Conservation (phyloP, 2,888 invertebrate genomes). For the Chouioia cunea region DNA sequence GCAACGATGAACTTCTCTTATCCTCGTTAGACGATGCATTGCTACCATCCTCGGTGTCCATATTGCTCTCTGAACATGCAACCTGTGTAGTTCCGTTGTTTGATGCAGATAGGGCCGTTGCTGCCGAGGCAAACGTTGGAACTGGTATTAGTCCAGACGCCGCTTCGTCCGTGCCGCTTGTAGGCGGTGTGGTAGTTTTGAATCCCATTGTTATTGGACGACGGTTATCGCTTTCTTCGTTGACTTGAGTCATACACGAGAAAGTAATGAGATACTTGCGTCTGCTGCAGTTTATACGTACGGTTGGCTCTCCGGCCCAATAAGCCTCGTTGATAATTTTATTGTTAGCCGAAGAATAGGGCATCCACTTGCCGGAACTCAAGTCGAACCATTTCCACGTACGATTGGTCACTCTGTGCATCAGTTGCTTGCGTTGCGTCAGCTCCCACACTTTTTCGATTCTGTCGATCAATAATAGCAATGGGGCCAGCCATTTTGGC, state of each 20-base stretch:
- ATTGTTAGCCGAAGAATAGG: constrained; percentile 80
- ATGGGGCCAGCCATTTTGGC: constrained; percentile 82
- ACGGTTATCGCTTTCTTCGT: constrained; percentile 86
- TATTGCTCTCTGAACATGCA: constrained; percentile 60
- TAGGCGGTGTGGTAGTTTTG: constrained; percentile 53
- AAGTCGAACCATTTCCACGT: constrained; percentile 89
- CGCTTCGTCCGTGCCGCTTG: constrained; percentile 28
- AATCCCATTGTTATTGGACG: constrained; percentile 81
- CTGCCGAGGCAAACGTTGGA: constrained; percentile 51
- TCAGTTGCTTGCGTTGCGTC: constrained; percentile 75
- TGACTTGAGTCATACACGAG: constrained; percentile 84
- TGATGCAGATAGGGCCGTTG: constrained; percentile 38
- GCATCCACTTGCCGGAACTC: constrained; percentile 83
- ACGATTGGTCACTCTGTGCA: constrained; percentile 74
- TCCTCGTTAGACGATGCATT: constrained; percentile 51
- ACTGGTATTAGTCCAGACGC: background rate
- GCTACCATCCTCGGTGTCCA: constrained; percentile 65
- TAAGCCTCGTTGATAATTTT: constrained; percentile 84
- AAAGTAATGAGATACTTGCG: constrained; percentile 84
- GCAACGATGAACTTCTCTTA: constrained; percentile 59
- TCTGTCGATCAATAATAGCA: constrained; percentile 81
- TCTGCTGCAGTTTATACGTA: constrained; percentile 80
- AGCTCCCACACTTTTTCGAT: constrained; percentile 81
- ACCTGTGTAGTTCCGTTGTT: constrained; percentile 45
- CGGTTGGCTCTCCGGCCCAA: constrained; percentile 77